Conservation (phyloP, 2,888 invertebrate species). For the Hipparchia semele region DNA sequence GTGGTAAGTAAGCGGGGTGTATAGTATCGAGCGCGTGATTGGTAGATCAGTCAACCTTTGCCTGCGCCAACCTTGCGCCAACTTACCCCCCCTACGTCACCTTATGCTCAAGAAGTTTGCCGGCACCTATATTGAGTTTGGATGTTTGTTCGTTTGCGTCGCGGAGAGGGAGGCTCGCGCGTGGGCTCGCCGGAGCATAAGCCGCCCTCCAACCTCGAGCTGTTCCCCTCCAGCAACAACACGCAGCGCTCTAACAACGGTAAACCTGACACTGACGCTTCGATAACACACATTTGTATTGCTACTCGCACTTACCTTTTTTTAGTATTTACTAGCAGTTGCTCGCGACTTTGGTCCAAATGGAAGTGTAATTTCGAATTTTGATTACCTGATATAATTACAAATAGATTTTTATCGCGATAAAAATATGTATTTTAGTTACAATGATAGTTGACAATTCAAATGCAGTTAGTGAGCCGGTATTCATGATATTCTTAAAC, state of each 20-base stretch:
- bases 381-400: too few species aligned
- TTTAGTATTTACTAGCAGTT: background rate
- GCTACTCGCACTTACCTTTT: background rate
- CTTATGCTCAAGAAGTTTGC: too few species aligned
- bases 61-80: too few species aligned
- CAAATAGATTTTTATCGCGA: too few species aligned
- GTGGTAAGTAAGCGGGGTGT: too few species aligned
- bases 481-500: too few species aligned
- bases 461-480: too few species aligned
- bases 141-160: constrained; percentile 63
- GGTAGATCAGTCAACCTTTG: too few species aligned
- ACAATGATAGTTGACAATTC: too few species aligned
- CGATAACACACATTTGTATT: constrained; percentile 17
- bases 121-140: constrained; percentile 47
- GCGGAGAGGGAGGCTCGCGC: constrained; percentile 74
- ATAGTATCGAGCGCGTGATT: too few species aligned
- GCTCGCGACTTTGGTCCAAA: background rate
- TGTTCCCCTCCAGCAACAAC: constrained; percentile 85
- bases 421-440: too few species aligned
- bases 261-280: constrained; percentile 66
- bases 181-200: constrained; percentile 86
- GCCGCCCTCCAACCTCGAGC: constrained; percentile 88
- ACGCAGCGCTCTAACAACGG: constrained; percentile 91
- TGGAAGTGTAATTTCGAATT: background rate
- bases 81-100: too few species aligned